Percentiles rank a stretch among this genome's conserved stretches.
These are phyloP conservation scores for Aselliscus stoliczkanus DNA, from an alignment of 2,797 vertebrate genomes.

Conservation along the genomic window DNA sequence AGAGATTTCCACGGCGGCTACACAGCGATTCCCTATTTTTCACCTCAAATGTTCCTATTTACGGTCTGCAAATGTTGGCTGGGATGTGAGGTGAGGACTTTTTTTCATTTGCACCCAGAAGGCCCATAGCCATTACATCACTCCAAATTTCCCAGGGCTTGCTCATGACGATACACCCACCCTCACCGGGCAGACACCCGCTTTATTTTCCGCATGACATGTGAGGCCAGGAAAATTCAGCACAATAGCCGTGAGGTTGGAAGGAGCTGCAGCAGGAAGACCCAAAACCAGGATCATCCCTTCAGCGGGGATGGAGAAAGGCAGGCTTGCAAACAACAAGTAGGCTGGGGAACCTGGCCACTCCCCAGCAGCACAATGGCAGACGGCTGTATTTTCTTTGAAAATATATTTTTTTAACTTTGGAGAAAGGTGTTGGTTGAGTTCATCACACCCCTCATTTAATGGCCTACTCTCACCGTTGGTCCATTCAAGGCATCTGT, in stretches of 20 bases:
- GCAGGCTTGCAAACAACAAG: neutral
- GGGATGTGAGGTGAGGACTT: neutral
- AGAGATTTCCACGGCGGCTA: neutral
- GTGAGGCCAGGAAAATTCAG: neutral
- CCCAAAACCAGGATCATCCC: neutral
- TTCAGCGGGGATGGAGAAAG: neutral
- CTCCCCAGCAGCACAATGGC: neutral
- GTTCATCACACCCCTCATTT: neutral
- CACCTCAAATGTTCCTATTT: neutral
- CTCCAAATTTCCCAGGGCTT: neutral
- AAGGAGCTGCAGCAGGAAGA: neutral
- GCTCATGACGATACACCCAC: neutral
- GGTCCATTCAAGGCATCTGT: neutral
- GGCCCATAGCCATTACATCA: neutral
- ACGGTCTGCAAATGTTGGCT: neutral
- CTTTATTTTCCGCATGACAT: neutral
- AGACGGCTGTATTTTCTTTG: neutral
- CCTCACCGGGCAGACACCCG: neutral
- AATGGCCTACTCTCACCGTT: neutral
- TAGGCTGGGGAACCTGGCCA: neutral
- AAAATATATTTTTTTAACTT: neutral
- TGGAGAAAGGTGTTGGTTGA: neutral
- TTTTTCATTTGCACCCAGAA: neutral
- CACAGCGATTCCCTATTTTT: neutral
- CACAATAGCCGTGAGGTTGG: fast-evolving